Base-by-base conservation (phyloP, 2,113 vertebrate species). In the Pseudorhombus dupliciocellatus region DNA sequence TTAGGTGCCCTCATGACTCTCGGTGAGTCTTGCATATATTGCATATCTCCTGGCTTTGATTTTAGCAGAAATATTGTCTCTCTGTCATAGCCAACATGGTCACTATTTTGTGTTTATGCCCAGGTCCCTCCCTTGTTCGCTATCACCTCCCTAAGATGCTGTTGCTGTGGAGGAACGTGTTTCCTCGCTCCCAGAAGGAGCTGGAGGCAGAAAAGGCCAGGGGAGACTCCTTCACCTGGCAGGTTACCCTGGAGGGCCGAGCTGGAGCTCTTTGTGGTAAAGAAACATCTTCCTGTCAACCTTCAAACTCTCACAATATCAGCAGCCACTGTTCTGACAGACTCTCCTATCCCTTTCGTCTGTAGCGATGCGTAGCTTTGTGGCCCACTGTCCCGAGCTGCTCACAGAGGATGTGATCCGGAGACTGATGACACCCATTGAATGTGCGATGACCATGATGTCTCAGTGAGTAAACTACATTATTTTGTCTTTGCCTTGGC, bases 381-480 rank as follows among this genome's bases (percentile, higher is more conserved):
- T 99, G 92, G 98, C 98, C 55, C 97, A 99, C 87, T 99, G 98
- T 84, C 95, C 97, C 3, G 98, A 99, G 80, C 95, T 99, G 30
- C 94, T 99, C 30, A 99, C 97, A 0, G 98, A 99, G 80, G 98
- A 99, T 52, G 96, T 98, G 76, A 98, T 99, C 89, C 95, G 98
- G 28, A 95, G 98, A 69, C 85, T 99, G 87, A 99, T 99, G 97
- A 98, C 95, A 1, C 98, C 98, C 50, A 97, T 99, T 46, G 98
- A 99, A 90, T 99, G 98, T 89, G 97, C 98, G 78, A 99, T 99
- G 98, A 98, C 97, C 60, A 99, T 99, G 97, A 97, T 99, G 96
- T 98, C 97, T 0, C 98, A 99, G 97, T 99, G 92, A 97, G 97
- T 97, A n/a, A n/a, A n/a, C n/a, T n/a, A n/a, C 53, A 1, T 21